Evolutionary conservation across 2,888 invertebrate species (phyloP).

Genomic region (Druceiella hillmani): DNA sequence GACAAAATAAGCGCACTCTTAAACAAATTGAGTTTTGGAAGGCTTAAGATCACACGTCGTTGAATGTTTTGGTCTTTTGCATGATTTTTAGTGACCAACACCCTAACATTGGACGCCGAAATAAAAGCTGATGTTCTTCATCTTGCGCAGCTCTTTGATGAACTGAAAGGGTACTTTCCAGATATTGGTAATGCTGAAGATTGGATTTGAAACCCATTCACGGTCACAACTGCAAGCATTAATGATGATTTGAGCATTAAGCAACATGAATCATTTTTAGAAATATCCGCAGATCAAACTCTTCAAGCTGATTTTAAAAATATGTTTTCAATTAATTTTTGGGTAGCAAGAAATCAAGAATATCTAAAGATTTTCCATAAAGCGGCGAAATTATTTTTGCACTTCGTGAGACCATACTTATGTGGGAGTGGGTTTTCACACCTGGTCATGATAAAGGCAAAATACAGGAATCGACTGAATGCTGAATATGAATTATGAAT

Average conservation of each 20-base stretch:
- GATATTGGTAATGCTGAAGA: conserved; percentile 7
- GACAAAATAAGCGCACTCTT: conserved; percentile 12
- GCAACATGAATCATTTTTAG: no score
- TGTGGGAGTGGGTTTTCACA: conserved; percentile 11
- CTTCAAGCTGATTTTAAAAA: no score
- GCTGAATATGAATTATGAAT: no score
- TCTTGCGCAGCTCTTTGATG: conserved; percentile 18
- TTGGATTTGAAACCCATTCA: conserved; percentile 14
- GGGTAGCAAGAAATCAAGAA: no score
- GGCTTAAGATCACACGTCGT: conserved; percentile 12
- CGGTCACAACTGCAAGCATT: conserved; percentile 22
- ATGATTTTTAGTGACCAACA: conserved; percentile 11
- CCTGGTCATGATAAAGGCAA: conserved; percentile 9
- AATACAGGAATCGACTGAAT: conserved; percentile 10
- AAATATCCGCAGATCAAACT: no score
- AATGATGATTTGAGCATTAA: no score
- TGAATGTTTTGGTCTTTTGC: conserved; percentile 11
- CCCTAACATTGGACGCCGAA: conserved; percentile 12
- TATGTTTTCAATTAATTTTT: no score
- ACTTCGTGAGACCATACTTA: conserved; percentile 6
- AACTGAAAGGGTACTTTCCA: conserved; percentile 13
- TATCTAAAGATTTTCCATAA: conserved; percentile 2
- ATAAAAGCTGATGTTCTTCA: conserved; percentile 15
- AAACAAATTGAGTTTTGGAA: conserved; percentile 12
- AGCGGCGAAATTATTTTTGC: no score